Base-by-base conservation (phyloP, 2,888 invertebrate genomes). In the Leptogaster cylindrica region DNA sequence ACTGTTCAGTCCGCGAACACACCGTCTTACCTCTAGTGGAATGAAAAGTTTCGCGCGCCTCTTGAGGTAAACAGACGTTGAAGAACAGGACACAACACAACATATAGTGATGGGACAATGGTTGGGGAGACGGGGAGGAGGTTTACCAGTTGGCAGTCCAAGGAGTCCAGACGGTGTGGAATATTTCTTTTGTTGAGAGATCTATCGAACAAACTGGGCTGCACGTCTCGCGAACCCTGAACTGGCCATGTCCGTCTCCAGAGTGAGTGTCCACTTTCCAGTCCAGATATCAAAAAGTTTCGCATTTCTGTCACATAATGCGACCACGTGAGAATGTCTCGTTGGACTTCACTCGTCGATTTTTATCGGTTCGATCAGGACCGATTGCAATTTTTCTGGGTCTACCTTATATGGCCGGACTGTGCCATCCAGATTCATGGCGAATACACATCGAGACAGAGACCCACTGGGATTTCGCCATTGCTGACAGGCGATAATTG, bases 1-100 rank as follows among this genome's bases (percentile, higher is more conserved):
- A 70, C 72, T 70, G 69, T 68, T 69, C 69, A 68, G 68, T 70
- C 68, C 71, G 51, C 68, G 66, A 71, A 70, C 46, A 31, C 46
- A 36, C 64, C 50, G 20, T 51, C 41, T 41, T 39, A 64, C 65
- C 58, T 65, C 67, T 46, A 68, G 67, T 55, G 36, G 66, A 61
- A 71, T 67, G 68, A 65, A 65, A 67, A 68, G 52, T 67, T 70
- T 51, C 44, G 58, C 64, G 41, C 65, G 33, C 36, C 33, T 50
- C 48, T 25, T 20, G 65, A 33, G 33, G 50, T 23, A 23, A 36
- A 25, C 48, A 65, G 33, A 36, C 50, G 8, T 31, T 14, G n/a
- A n/a, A n/a, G 18, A 50, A 65, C 65, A 65, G 65, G 65, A 65
- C 39, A 61, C 50, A 44, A 18, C 20, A 44, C 16, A 28, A 44